Base-by-base conservation (phyloP, 1,140 invertebrate species). In the Aricia agestis region DNA sequence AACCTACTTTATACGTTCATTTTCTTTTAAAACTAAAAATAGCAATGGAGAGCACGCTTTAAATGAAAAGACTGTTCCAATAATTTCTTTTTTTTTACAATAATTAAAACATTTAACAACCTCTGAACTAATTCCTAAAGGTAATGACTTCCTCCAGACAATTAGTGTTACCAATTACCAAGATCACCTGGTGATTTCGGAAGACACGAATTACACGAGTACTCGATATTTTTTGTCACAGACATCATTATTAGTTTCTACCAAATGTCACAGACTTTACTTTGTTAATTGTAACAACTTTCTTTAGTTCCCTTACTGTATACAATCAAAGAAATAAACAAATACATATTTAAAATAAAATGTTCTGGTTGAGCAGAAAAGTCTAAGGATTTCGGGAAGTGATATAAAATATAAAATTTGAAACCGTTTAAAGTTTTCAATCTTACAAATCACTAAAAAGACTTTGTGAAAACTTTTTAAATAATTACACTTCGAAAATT, bases 181-280 rank as follows among this genome's bases (percentile, higher is more conserved):
- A 1, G 59, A 63, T 63, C 59, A 63, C 59, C 59, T 63, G 59
- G 19, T 31, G 59, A 63, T 63, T 63, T 63, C 59, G 59, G 59
- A 63, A 63, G 19, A 10, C n/a, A 3, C 59, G 59, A 63, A 63
- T 63, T 63, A 63, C 59, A 59, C 2, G 58, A 19, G 58, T 18
- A 11, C 59, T 25, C 59, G 19, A 63, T 63, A 63, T 17, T 63
- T 19, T 63, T 63, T 59, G 10, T 52, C 10, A 13, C 45, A 15
- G 10, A 3, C 45, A 1, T 52, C 13, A 52, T 52, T 15, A 15
- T 6, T 52, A 1, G 45, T 52, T 52, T 15, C 6, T 36, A 15
- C 13, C 11, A 52, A 52, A 13, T 52, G 45, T 52, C 6, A 9
- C 45, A 3, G 11, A n/a, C n/a, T n/a, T 13, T 52, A 52, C 9